A percentile compares a stretch with the other conserved stretches of the same genome.
Conservation (phyloP, 2,797 vertebrate species). For the Siniperca undulata region DNA sequence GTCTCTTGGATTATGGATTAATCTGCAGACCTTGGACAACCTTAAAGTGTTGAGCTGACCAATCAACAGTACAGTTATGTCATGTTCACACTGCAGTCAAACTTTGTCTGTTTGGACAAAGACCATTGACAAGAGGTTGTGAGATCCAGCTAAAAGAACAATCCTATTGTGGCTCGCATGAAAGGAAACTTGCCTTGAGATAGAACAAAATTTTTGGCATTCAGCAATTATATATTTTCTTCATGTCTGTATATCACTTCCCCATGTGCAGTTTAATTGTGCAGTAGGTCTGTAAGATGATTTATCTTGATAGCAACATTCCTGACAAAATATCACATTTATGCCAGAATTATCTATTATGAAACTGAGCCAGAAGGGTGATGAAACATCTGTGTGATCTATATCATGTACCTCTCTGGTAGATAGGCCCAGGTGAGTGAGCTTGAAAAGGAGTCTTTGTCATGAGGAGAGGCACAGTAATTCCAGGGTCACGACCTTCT, state of each 20-base stretch:
- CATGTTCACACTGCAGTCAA: slow-evolving; percentile 44
- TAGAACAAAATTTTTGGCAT: neutral
- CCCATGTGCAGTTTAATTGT: neutral
- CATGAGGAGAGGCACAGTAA: slow-evolving; percentile 68
- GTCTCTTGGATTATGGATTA: slow-evolving; percentile 61
- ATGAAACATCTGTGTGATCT: slow-evolving; percentile 65
- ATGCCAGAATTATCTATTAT: slow-evolving; percentile 45
- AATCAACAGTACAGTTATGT: slow-evolving; percentile 44
- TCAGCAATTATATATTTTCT: neutral
- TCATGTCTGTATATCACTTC: neutral
- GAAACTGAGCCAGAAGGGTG: slow-evolving; percentile 40
- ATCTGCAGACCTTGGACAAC: slow-evolving; percentile 47
- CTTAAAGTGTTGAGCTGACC: slow-evolving; percentile 48
- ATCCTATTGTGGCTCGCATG: neutral
- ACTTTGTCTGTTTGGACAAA: slow-evolving; percentile 56
- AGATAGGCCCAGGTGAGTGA: slow-evolving; percentile 69
- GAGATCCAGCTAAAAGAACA: slow-evolving; percentile 51
- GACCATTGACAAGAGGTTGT: slow-evolving; percentile 51
- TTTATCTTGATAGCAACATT: slow-evolving; percentile 32
- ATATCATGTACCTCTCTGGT: slow-evolving; percentile 49
- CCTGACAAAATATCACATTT: slow-evolving; percentile 41
- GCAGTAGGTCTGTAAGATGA: neutral
- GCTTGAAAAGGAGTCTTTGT: slow-evolving; percentile 79
- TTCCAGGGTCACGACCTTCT: slow-evolving; percentile 73
- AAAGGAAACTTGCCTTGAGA: neutral